A percentile compares a stretch with the other conserved stretches of the same genome.
phyloP scores from a whole-genome alignment of 2,888 invertebrate species.

The Orchesellides sinensis region DNA sequence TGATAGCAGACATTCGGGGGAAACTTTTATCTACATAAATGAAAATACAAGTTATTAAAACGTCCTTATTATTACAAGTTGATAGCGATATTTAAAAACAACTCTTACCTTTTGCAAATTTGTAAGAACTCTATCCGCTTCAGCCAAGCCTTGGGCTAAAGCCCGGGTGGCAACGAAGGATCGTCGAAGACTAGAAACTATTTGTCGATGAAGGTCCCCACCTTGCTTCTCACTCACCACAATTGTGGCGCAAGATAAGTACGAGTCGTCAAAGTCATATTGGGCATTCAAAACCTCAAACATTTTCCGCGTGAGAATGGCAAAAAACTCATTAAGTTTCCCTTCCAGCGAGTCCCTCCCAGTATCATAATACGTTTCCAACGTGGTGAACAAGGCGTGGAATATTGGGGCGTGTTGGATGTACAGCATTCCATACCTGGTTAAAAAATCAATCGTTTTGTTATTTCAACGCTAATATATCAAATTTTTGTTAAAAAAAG shows the following conservation, averaged over 20 bases:
- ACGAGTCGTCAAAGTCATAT: constrained; percentile 87
- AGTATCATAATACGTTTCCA: constrained; percentile 91
- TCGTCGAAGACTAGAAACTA: constrained; percentile 77
- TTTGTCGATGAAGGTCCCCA: constrained; percentile 73
- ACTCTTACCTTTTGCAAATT: constrained; percentile 73
- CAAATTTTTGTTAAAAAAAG: no score
- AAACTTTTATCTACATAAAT: constrained; percentile 70
- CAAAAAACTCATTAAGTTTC: constrained; percentile 95
- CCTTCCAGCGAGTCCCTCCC: constrained; percentile 91
- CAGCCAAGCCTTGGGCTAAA: constrained; percentile 89
- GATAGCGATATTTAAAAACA: no score
- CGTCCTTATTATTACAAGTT: no score
- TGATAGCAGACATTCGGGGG: constrained; percentile 69
- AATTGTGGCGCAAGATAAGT: constrained; percentile 72
- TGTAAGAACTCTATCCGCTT: constrained; percentile 71
- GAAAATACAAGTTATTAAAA: constrained; percentile 17
- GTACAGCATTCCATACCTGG: constrained; percentile 92
- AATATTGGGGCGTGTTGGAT: constrained; percentile 96
- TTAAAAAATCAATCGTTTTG: no score
- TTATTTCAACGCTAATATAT: no score
- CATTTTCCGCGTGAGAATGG: constrained; percentile 95
- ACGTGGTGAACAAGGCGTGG: constrained; percentile 91
- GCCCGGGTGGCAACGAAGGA: constrained; percentile 97
- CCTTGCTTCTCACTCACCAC: constrained; percentile 74
- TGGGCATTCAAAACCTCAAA: constrained; percentile 96